phyloP scores from a whole-genome alignment of 1,140 invertebrate genomes.

The Drosophila ogumai region DNA sequence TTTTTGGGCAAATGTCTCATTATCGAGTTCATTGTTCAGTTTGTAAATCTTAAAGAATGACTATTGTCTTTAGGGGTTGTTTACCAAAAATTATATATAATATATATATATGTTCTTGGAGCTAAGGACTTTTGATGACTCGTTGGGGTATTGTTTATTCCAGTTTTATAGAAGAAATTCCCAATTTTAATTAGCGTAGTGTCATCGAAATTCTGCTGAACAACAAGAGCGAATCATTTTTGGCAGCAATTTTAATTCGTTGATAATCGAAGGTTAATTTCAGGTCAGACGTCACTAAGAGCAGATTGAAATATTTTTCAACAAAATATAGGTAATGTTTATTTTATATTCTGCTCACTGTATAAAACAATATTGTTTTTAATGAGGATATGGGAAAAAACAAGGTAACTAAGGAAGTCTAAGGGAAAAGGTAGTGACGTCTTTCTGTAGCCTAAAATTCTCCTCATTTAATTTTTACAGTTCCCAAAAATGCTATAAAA shows the following conservation, averaged over 20 bases:
- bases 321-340: not conserved
- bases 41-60: not conserved
- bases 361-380: not conserved
- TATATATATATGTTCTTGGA: not conserved
- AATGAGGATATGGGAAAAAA: conserved; percentile 1
- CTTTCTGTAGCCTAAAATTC: not conserved
- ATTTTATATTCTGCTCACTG: not conserved
- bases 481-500: conserved; percentile 9
- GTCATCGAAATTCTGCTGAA: conserved; percentile 54
- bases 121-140: conserved; percentile 20
- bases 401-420: not conserved
- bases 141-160: conserved; percentile 20
- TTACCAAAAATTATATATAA: not conserved
- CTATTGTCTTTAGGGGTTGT: not conserved
- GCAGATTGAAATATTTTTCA: conserved; percentile 10
- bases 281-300: conserved; percentile 24
- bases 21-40: conserved; percentile 37
- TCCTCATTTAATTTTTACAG: not conserved
- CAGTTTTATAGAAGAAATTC: conserved; percentile 30
- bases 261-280: conserved; percentile 54
- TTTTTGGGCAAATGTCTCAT: conserved; percentile 16
- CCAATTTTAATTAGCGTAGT: conserved; percentile 22
- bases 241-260: conserved; percentile 25
- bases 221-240: conserved; percentile 40
- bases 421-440: not conserved